Evolutionary conservation across 2,888 invertebrate genomes (phyloP).

Genomic region (Plebejus melissa): DNA sequence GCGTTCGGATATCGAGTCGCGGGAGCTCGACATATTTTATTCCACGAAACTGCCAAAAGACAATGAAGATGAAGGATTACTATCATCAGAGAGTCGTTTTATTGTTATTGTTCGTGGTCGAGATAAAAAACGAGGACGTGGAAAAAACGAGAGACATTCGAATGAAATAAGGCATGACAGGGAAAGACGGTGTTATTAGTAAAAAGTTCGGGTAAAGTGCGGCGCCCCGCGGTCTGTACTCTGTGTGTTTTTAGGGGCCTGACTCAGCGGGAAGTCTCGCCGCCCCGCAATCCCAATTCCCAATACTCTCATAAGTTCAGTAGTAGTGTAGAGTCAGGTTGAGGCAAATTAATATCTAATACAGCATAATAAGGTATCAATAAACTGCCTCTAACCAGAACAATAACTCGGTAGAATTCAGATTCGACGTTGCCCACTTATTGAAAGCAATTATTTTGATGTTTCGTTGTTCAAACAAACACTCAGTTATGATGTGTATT

Average conservation of each 20-base stretch:
- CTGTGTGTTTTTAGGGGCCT: conserved; percentile 73
- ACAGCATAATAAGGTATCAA: conserved; percentile 27
- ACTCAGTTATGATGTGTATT: conserved; percentile 53
- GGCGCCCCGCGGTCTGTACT: conserved; percentile 74
- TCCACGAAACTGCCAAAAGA: conserved; percentile 78
- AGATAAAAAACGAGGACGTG: conserved; percentile 54
- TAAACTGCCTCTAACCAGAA: conserved; percentile 23
- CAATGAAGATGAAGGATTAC: conserved; percentile 78
- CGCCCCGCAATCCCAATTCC: conserved; percentile 41
- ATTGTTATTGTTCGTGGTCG: conserved; percentile 68
- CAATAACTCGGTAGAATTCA: conserved; percentile 33
- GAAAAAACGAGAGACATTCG: conserved; percentile 68
- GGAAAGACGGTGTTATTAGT: conserved; percentile 74
- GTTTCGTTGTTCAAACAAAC: conserved; percentile 71
- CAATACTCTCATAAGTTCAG: conserved; percentile 34
- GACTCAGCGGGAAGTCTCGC: conserved; percentile 64
- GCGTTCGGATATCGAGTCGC: conserved; percentile 74
- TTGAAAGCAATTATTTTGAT: conserved; percentile 71
- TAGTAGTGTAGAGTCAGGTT: neutral
- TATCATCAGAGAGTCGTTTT: conserved; percentile 74
- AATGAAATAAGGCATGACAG: conserved; percentile 73
- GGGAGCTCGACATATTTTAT: conserved; percentile 73
- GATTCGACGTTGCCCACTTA: conserved; percentile 55
- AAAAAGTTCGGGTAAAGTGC: conserved; percentile 49
- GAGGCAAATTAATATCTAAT: conserved; percentile 30